Conservation (phyloP, 2,113 vertebrate species). For the Uropsilus gracilis region DNA sequence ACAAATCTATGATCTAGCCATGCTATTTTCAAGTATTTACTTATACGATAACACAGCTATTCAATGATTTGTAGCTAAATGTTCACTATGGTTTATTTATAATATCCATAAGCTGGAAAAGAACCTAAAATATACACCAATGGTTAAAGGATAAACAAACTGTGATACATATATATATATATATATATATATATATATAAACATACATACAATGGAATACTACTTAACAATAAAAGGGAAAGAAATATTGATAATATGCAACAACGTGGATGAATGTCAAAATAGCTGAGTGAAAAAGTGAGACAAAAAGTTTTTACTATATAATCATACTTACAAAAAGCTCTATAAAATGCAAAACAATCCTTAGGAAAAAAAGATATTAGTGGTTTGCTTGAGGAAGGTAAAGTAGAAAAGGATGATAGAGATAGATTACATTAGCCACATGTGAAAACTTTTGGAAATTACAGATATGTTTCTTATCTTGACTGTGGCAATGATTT, state of each 20-base stretch:
- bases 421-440: not conserved
- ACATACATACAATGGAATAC: not conserved
- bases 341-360: not conserved
- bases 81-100: conserved; percentile 3
- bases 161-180: not conserved
- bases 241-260: not conserved
- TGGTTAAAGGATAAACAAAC: not conserved
- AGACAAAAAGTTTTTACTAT: not conserved
- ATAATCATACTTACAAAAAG: not conserved
- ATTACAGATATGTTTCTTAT: not conserved
- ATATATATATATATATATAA: not conserved
- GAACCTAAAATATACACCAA: not conserved
- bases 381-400: not conserved
- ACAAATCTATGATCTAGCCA: not conserved
- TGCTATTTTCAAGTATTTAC: not conserved
- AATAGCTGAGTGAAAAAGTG: not conserved
- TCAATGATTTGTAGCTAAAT: not conserved
- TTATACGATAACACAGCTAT: not conserved
- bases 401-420: not conserved
- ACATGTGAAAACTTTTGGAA: not conserved
- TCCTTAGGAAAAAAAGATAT: not conserved
- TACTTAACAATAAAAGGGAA: not conserved
- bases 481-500: not conserved
- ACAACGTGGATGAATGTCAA: not conserved
- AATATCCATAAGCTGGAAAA: not conserved